Percentiles rank a stretch among this genome's conserved stretches.
Conservation (phyloP, 2,888 invertebrate genomes). For the Phymatocera aterrima region DNA sequence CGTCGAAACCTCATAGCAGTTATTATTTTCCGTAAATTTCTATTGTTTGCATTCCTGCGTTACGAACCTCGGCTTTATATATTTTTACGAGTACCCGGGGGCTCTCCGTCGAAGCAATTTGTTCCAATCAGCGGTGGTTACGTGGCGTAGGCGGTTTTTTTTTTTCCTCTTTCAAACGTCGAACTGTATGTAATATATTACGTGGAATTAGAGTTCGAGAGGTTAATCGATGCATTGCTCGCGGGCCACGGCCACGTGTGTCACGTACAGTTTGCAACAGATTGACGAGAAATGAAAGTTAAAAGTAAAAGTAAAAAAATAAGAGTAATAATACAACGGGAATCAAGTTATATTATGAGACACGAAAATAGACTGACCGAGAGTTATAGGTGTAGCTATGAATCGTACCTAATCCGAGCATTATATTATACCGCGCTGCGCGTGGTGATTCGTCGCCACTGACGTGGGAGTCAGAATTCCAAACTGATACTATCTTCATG, state of each 20-base stretch:
- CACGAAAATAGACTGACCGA: not conserved
- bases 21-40: no score
- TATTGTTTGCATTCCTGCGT: not conserved
- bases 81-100: not conserved
- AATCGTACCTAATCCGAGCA: no score
- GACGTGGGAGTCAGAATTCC: not conserved
- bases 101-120: constrained; percentile 21
- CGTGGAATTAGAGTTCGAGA: constrained; percentile 24
- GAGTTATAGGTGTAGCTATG: no score
- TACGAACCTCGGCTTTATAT: not conserved
- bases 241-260: constrained; percentile 4
- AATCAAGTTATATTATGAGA: not conserved
- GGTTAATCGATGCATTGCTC: constrained; percentile 39
- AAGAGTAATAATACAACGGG: no score
- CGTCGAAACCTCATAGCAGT: no score
- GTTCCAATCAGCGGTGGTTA: constrained; percentile 25
- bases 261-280: not conserved
- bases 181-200: not conserved
- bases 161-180: constrained; percentile 10
- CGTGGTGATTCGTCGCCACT: no score
- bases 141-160: constrained; percentile 26
- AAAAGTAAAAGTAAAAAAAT: not conserved
- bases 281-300: not conserved
- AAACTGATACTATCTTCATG: no score
- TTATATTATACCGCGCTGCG: no score